phyloP scores from a whole-genome alignment of 2,888 invertebrate genomes.

The Incurvaria masculella region DNA sequence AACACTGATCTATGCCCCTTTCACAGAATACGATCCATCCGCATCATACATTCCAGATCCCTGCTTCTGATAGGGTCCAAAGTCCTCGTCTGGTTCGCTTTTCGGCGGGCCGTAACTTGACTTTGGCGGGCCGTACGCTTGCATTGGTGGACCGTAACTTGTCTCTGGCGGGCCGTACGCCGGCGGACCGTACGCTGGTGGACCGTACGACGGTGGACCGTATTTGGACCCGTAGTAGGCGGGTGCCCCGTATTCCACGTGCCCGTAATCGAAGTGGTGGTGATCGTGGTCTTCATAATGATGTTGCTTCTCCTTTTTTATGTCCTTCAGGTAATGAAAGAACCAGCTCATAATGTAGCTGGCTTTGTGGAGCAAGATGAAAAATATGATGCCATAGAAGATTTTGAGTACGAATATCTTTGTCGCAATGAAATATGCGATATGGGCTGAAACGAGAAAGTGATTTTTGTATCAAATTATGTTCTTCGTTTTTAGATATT shows the following conservation, averaged over 20 bases:
- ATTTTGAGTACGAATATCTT: slow-evolving; percentile 44
- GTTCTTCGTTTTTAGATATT: no score
- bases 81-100: background rate
- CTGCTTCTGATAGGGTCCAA: background rate
- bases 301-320: slow-evolving; percentile 29
- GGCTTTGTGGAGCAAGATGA: slow-evolving; percentile 43
- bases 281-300: slow-evolving; percentile 22
- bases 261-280: slow-evolving; percentile 20
- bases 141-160: background rate
- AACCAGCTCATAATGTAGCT: slow-evolving; percentile 48
- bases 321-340: slow-evolving; percentile 37
- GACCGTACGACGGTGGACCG: background rate
- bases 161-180: background rate
- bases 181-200: no score
- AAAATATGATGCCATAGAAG: slow-evolving; percentile 42
- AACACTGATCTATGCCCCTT: no score
- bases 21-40: background rate
- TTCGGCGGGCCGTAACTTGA: no score
- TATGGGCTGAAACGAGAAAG: slow-evolving; percentile 31
- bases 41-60: background rate
- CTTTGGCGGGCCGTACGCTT: background rate
- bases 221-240: background rate
- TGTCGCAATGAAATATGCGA: slow-evolving; percentile 41
- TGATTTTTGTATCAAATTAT: no score
- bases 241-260: background rate